Evolutionary conservation across 2,888 invertebrate genomes (phyloP).

Genomic region (Agrotis puta): DNA sequence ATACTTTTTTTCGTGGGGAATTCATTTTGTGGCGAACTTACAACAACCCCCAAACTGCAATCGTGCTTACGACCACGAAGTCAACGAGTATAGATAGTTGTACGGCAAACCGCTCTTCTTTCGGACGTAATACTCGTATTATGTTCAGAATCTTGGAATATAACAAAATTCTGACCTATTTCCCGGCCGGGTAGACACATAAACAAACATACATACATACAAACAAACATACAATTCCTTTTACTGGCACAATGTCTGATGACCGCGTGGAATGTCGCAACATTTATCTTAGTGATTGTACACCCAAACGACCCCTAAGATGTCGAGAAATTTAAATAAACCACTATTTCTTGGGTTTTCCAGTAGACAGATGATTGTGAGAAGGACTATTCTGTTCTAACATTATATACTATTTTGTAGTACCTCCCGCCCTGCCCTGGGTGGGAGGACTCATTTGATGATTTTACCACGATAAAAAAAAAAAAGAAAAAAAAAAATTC

Average conservation of each 20-base stretch:
- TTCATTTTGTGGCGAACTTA: too few relatives aligned
- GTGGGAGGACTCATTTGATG: too few relatives aligned
- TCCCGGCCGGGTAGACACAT: background rate
- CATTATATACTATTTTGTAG: too few relatives aligned
- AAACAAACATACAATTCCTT: slow-evolving; percentile 32
- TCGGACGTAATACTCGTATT: background rate
- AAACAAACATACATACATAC: slow-evolving; percentile 16
- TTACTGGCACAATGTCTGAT: slow-evolving; percentile 49
- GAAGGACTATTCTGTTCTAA: slow-evolving; percentile 18
- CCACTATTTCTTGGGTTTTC: slow-evolving; percentile 55
- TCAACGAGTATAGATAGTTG: too few relatives aligned
- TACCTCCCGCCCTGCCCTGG: too few relatives aligned
- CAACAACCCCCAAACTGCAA: too few relatives aligned
- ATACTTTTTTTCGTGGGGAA: too few relatives aligned
- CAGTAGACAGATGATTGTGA: background rate
- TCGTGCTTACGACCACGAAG: too few relatives aligned
- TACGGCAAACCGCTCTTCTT: background rate
- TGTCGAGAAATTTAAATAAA: slow-evolving; percentile 65
- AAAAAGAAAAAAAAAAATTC: too few relatives aligned
- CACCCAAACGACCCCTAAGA: slow-evolving; percentile 60
- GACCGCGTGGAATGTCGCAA: slow-evolving; percentile 44
- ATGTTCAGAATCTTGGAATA: background rate
- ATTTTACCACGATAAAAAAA: too few relatives aligned
- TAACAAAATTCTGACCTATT: slow-evolving; percentile 22
- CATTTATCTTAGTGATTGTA: slow-evolving; percentile 60